Conservation (phyloP, 2,797 vertebrate genomes). For the Parotocinclus haroldoi region DNA sequence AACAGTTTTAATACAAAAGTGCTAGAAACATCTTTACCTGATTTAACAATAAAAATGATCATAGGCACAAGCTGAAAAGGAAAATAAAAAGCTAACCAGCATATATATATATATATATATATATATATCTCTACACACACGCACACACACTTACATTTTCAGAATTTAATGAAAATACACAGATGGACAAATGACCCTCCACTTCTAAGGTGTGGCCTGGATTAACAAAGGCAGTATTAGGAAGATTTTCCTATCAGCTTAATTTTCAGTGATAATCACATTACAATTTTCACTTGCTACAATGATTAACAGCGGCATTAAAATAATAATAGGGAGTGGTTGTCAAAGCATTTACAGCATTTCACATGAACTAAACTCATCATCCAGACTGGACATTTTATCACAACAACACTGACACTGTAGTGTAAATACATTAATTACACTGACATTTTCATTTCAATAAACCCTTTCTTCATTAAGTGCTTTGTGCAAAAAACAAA, state of each 20-base stretch:
- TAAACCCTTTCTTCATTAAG: conserved; percentile 57
- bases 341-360: conserved; percentile 22
- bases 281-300: not conserved
- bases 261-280: not conserved
- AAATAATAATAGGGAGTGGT: not conserved
- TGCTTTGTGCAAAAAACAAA: conserved; percentile 68
- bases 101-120: too few relatives aligned
- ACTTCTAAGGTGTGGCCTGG: too few relatives aligned
- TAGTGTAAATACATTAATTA: conserved; percentile 36
- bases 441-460: conserved; percentile 8
- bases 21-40: too few relatives aligned
- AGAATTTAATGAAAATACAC: not conserved
- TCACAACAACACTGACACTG: conserved; percentile 42
- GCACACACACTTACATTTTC: not conserved
- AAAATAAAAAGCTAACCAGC: not conserved
- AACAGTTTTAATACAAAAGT: too few relatives aligned
- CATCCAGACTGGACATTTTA: conserved; percentile 13
- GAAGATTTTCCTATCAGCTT: not conserved
- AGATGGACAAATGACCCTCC: not conserved
- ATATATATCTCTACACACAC: too few relatives aligned
- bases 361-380: conserved; percentile 11
- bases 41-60: too few relatives aligned
- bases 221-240: not conserved
- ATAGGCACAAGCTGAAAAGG: too few relatives aligned
- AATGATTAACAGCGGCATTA: conserved; percentile 1